phyloP scores from a whole-genome alignment of 2,113 vertebrate species.

The Hippocampus barbouri region DNA sequence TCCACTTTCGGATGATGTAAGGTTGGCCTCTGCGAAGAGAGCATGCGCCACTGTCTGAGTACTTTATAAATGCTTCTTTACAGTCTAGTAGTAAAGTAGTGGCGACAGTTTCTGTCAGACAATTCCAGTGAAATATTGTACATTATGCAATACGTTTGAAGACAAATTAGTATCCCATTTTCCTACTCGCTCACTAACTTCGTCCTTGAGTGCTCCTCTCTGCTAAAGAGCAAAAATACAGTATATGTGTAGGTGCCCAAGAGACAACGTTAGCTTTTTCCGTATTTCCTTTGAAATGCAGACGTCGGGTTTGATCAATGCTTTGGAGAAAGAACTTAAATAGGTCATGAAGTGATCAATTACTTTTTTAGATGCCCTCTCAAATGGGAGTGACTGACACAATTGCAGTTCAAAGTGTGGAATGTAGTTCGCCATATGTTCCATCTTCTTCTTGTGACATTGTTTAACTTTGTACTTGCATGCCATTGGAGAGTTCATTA shows the following conservation, averaged over 20 bases:
- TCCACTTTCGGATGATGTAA: too few species aligned
- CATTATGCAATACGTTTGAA: background rate
- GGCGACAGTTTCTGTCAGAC: background rate
- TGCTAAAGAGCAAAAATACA: background rate
- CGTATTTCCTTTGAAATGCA: constrained; percentile 30
- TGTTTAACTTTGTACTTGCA: constrained; percentile 31
- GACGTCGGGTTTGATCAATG: constrained; percentile 26
- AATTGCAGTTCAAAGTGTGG: constrained; percentile 24
- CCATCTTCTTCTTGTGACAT: constrained; percentile 17
- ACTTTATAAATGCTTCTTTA: too few species aligned
- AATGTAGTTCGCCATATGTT: constrained; percentile 20
- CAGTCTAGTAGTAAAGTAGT: too few species aligned
- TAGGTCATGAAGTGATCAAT: constrained; percentile 11
- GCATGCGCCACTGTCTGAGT: too few species aligned
- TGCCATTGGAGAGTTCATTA: background rate
- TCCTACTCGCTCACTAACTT: constrained; percentile 1
- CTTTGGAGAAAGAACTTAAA: constrained; percentile 26
- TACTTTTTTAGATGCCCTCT: constrained; percentile 2
- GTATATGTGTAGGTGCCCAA: constrained; percentile 13
- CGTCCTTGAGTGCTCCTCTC: background rate
- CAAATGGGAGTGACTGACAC: constrained; percentile 14
- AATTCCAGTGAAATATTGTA: background rate
- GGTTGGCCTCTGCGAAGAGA: too few species aligned
- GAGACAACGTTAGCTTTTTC: constrained; percentile 31
- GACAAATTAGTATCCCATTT: background rate